Percentiles rank a stretch among this genome's conserved stretches.
Conservation (phyloP, 92 coral and sea anemone species). For the Nematostella vectensis region DNA sequence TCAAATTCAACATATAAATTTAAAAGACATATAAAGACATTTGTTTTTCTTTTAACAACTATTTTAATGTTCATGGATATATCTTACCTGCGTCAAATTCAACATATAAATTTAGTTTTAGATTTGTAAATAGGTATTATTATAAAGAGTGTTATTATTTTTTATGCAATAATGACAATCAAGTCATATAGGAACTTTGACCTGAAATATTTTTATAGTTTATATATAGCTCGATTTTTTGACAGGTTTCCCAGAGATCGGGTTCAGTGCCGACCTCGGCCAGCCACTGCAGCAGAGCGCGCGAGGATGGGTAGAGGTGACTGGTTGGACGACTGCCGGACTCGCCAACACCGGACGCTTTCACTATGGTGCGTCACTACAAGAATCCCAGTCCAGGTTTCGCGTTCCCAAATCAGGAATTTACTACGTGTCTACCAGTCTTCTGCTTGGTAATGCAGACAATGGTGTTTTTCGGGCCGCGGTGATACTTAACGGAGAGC, state of each 20-base stretch:
- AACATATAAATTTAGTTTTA: too few species aligned
- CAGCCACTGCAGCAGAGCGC: slow-evolving; percentile 33
- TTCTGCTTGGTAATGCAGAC: slow-evolving; percentile 25
- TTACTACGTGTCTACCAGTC: slow-evolving; percentile 31
- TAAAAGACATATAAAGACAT: too few species aligned
- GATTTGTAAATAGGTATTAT: too few species aligned
- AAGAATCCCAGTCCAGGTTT: slow-evolving; percentile 19
- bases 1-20: too few species aligned
- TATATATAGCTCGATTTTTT: too few species aligned
- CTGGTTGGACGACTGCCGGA: slow-evolving; percentile 30
- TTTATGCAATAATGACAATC: too few species aligned
- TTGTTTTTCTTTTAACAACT: too few species aligned
- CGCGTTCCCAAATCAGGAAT: slow-evolving; percentile 48
- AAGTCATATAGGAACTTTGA: too few species aligned
- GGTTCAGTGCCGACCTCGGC: slow-evolving; percentile 33
- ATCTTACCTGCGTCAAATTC: too few species aligned
- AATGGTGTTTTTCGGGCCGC: slow-evolving; percentile 26
- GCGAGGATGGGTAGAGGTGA: slow-evolving; percentile 45
- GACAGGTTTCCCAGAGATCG: slow-evolving; percentile 57
- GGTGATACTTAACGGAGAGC: slow-evolving; percentile 12
- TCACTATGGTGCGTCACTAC: slow-evolving; percentile 43
- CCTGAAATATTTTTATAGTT: too few species aligned
- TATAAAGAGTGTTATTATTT: too few species aligned
- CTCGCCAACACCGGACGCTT: slow-evolving; percentile 37
- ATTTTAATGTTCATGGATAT: too few species aligned